Percentiles rank a stretch among this genome's conserved stretches.
Evolutionary conservation across 2,888 invertebrate genomes (phyloP).

Genomic region (Euplagia quadripunctaria): DNA sequence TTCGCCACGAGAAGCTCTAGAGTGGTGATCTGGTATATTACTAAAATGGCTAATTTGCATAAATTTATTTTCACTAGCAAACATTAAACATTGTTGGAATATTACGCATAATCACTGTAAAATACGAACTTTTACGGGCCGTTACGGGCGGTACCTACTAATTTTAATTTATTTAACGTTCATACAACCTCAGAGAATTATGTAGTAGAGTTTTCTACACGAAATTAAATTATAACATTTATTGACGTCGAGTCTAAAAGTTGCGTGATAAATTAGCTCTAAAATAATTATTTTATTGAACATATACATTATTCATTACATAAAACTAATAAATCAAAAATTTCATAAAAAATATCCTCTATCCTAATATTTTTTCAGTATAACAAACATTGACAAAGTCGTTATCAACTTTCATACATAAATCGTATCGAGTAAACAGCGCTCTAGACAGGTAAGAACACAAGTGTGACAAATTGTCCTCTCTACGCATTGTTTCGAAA

Average conservation of each 20-base stretch:
- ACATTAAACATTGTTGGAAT: not conserved
- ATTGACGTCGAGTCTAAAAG: not conserved
- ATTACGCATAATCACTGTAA: no score
- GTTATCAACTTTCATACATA: constrained; percentile 28
- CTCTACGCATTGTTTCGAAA: constrained; percentile 55
- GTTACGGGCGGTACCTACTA: no score
- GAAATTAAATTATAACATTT: not conserved
- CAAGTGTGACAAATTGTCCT: constrained; percentile 66
- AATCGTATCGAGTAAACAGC: constrained; percentile 46
- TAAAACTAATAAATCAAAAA: not conserved
- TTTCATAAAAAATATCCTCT: not conserved
- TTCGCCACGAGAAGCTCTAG: not conserved
- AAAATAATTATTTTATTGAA: not conserved
- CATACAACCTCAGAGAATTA: not conserved
- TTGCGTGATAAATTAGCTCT: not conserved
- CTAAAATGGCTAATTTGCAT: not conserved
- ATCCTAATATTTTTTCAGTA: constrained; percentile 1
- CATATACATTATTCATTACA: not conserved
- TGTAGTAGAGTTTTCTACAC: not conserved
- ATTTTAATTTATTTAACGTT: not conserved
- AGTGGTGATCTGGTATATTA: not conserved
- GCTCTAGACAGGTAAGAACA: constrained; percentile 53
- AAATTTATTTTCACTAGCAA: not conserved
- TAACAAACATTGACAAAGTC: constrained; percentile 28
- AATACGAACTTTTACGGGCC: no score